Conservation (phyloP, 2,113 vertebrate genomes). For the Percina caprodes region DNA sequence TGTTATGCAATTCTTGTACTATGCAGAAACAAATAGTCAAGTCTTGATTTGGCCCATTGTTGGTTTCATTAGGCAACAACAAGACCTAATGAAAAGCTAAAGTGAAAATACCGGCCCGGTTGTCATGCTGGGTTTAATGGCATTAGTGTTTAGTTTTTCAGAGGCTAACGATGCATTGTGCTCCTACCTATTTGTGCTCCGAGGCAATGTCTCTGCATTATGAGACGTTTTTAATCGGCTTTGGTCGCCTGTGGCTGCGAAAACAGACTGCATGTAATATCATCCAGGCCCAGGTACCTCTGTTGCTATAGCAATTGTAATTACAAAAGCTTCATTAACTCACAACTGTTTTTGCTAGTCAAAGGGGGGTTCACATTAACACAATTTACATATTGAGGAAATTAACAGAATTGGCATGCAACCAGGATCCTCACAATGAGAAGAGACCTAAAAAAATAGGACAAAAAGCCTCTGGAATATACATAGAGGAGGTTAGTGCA, state of each 20-base stretch:
- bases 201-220: conserved; percentile 85
- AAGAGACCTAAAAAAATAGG: conserved; percentile 78
- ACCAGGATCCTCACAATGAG: conserved; percentile 89
- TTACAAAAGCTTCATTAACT: conserved; percentile 95
- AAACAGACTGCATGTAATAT: conserved; percentile 83
- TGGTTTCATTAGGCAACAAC: conserved; percentile 76
- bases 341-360: conserved; percentile 87
- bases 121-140: conserved; percentile 74
- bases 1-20: conserved; percentile 54
- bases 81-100: conserved; percentile 73
- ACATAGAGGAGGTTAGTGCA: background rate
- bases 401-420: conserved; percentile 87
- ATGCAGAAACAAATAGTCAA: conserved; percentile 34
- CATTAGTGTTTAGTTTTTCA: conserved; percentile 82
- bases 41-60: conserved; percentile 58
- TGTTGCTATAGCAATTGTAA: conserved; percentile 92
- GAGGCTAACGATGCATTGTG: conserved; percentile 86
- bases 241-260: conserved; percentile 81
- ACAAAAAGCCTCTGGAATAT: conserved; percentile 47
- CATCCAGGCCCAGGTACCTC: conserved; percentile 84
- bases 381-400: conserved; percentile 93
- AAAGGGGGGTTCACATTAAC: conserved; percentile 88
- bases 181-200: conserved; percentile 88
- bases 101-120: conserved; percentile 64
- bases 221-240: conserved; percentile 90